Evolutionary conservation across 2,113 vertebrate genomes (phyloP).

Genomic region (Gymnobelideus leadbeateri): DNA sequence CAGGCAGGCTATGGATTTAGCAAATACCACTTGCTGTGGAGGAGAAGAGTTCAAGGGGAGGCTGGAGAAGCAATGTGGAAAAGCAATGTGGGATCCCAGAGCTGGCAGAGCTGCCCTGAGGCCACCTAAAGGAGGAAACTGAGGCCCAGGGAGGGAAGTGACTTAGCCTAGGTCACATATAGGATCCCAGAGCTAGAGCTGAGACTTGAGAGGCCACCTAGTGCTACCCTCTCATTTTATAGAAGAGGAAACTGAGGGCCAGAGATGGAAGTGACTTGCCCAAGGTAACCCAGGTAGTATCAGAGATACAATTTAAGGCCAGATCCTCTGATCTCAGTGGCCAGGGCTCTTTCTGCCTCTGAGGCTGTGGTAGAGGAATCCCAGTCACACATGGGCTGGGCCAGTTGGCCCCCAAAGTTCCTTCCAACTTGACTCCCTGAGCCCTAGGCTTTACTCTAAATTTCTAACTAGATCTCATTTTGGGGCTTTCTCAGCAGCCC

Average conservation of each 20-base stretch:
- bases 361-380: background rate
- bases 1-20: background rate
- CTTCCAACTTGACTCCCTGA: background rate
- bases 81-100: background rate
- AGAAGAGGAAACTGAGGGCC: background rate
- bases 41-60: background rate
- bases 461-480: background rate
- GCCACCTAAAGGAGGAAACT: conserved; percentile 13
- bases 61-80: background rate
- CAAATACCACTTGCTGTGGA: background rate
- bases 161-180: no score
- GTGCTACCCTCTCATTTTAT: background rate
- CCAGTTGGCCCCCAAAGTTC: background rate
- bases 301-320: background rate
- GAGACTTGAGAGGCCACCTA: background rate
- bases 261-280: background rate
- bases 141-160: no score
- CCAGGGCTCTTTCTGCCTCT: background rate
- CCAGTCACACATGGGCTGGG: background rate
- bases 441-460: background rate
- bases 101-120: conserved; percentile 4
- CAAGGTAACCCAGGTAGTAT: background rate
- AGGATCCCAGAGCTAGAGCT: no score
- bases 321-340: background rate
- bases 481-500: background rate